Conservation (phyloP, 1,140 invertebrate genomes). For the Ruditapes philippinarum region DNA sequence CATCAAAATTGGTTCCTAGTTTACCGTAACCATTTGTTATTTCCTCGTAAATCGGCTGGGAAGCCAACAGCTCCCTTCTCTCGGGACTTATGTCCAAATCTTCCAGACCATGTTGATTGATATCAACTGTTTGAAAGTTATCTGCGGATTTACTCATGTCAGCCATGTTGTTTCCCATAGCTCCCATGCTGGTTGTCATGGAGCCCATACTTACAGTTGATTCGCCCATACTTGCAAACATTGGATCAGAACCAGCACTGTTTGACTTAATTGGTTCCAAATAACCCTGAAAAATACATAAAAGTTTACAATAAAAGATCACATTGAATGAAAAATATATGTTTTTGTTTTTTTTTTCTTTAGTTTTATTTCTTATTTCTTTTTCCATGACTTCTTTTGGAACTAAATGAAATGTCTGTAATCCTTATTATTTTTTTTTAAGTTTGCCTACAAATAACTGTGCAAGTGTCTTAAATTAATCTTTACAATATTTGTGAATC, state of each 20-base stretch:
- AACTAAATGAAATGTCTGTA: too few relatives aligned
- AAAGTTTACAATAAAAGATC: too few relatives aligned
- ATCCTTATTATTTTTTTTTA: too few relatives aligned
- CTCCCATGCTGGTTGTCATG: conserved; percentile 53
- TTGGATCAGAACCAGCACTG: not conserved
- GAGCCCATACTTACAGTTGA: conserved; percentile 17
- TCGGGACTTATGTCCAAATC: conserved; percentile 71
- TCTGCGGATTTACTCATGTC: conserved; percentile 39
- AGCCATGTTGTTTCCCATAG: conserved; percentile 55
- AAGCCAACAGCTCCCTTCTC: conserved; percentile 75
- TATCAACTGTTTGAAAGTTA: not conserved
- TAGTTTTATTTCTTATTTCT: too few relatives aligned
- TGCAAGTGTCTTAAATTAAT: too few relatives aligned
- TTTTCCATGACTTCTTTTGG: too few relatives aligned
- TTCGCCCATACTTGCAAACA: conserved; percentile 36
- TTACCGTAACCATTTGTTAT: conserved; percentile 79
- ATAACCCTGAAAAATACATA: conserved; percentile 76
- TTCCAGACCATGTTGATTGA: not conserved
- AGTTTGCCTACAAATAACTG: too few relatives aligned
- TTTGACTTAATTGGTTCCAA: conserved; percentile 78
- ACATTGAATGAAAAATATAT: too few relatives aligned
- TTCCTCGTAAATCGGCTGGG: conserved; percentile 84
- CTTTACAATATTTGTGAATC: too few relatives aligned
- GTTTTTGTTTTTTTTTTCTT: too few relatives aligned
- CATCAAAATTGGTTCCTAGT: conserved; percentile 25